Percentiles rank a stretch among this genome's conserved stretches.
Conservation (phyloP, 2,888 invertebrate species). For the Rhagium mordax region DNA sequence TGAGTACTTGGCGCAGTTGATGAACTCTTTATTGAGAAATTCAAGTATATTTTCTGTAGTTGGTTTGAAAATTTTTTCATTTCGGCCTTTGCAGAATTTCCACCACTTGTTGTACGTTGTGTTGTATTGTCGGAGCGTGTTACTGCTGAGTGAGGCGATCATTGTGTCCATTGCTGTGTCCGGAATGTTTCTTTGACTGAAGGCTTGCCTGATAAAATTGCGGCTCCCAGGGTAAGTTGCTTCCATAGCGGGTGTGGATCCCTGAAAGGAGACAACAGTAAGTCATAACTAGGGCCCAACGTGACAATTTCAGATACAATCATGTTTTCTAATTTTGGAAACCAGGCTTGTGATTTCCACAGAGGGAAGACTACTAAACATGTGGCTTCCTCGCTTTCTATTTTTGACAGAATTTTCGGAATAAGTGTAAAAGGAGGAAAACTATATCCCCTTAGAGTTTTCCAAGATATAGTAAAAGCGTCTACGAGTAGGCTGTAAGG, state of each 20-base stretch:
- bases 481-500: neutral
- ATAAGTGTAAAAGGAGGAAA: neutral
- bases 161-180: slow-evolving; percentile 1
- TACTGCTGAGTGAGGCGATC: neutral
- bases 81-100: neutral
- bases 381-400: neutral
- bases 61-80: neutral
- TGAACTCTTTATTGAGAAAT: neutral
- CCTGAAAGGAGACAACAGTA: neutral
- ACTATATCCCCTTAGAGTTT: neutral
- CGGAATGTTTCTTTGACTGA: neutral
- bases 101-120: slow-evolving; percentile 9
- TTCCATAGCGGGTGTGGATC: neutral
- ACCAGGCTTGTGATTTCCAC: too few species aligned
- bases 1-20: neutral
- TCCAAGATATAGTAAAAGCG: neutral
- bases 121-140: slow-evolving; percentile 2
- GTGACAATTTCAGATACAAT: neutral
- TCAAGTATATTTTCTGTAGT: neutral
- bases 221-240: slow-evolving; percentile 19
- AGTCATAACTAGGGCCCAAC: neutral
- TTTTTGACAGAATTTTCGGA: neutral
- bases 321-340: neutral
- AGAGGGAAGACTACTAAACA: too few species aligned
- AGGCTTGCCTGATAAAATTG: neutral